Evolutionary conservation across 1,140 invertebrate genomes (phyloP).

Genomic region (Nebria ingens): DNA sequence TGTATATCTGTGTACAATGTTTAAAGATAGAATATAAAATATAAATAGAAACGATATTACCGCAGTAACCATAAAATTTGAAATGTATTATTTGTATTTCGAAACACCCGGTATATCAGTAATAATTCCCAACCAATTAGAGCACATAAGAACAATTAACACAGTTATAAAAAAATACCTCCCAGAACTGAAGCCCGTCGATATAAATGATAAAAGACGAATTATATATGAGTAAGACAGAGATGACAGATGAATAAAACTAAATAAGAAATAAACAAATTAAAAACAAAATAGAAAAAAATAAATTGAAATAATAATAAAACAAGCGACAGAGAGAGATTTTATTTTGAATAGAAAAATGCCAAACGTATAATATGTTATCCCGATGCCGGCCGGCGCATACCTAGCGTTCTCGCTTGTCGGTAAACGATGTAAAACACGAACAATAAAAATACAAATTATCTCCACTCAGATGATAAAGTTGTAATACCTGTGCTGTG

Average conservation of each 20-base stretch:
- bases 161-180: conserved; percentile 9
- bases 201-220: neutral
- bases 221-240: neutral
- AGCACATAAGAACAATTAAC: conserved; percentile 3
- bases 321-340: neutral
- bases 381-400: neutral
- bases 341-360: conserved; percentile 2
- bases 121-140: conserved; percentile 2
- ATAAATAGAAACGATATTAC: too few relatives aligned
- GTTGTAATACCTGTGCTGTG: neutral
- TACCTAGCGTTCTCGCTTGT: neutral
- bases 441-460: neutral
- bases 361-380: neutral
- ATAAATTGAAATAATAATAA: neutral
- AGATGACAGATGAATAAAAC: too few relatives aligned
- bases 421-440: neutral
- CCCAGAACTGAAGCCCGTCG: neutral
- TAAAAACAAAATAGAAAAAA: neutral
- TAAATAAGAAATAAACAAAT: too few relatives aligned
- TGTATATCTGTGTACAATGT: too few relatives aligned
- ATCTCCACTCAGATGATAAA: neutral
- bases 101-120: conserved; percentile 1
- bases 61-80: too few relatives aligned
- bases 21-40: too few relatives aligned
- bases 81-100: conserved; percentile 2